These are phyloP conservation scores for Terrapene triunguis DNA, from an alignment of 2,113 vertebrate genomes.

Conservation along the genomic window DNA sequence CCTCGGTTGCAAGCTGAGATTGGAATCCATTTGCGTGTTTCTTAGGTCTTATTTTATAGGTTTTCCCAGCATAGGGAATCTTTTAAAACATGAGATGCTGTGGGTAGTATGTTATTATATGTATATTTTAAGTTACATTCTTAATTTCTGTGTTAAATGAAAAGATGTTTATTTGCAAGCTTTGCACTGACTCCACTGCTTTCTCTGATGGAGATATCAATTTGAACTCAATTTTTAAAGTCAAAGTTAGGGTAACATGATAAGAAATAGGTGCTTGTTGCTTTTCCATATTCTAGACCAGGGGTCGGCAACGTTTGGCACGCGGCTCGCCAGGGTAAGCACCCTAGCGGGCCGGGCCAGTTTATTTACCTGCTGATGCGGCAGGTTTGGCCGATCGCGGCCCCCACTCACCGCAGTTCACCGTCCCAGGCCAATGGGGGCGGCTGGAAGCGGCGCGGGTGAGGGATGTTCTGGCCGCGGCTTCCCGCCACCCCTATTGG, in stretches of 20 bases:
- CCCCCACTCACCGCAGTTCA: no score
- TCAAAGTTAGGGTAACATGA: conserved; percentile 65
- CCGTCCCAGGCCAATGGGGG: no score
- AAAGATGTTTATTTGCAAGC: conserved; percentile 64
- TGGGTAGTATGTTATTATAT: conserved; percentile 73
- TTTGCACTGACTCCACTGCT: conserved; percentile 44
- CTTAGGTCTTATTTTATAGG: conserved; percentile 69
- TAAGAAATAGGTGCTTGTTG: conserved; percentile 40
- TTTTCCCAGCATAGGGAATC: conserved; percentile 74
- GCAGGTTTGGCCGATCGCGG: no score
- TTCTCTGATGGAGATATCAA: conserved; percentile 56
- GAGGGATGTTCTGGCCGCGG: no score
- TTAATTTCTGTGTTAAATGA: conserved; percentile 63
- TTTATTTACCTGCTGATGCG: no score
- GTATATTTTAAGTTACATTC: conserved; percentile 74
- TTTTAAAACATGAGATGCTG: conserved; percentile 75
- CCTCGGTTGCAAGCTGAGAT: no score
- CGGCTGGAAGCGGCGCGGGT: no score
- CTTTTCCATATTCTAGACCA: conserved; percentile 47
- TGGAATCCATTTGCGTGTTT: neutral
- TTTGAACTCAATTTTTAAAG: conserved; percentile 63
- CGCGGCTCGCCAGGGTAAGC: no score
- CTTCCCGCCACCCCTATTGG: no score
- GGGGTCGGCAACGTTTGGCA: no score
- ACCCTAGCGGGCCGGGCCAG: no score